Percentiles rank a stretch among this genome's conserved stretches.
These are phyloP conservation scores for Neosilurus mollespiculum DNA, from an alignment of 2,797 vertebrate species.

Conservation along the genomic window DNA sequence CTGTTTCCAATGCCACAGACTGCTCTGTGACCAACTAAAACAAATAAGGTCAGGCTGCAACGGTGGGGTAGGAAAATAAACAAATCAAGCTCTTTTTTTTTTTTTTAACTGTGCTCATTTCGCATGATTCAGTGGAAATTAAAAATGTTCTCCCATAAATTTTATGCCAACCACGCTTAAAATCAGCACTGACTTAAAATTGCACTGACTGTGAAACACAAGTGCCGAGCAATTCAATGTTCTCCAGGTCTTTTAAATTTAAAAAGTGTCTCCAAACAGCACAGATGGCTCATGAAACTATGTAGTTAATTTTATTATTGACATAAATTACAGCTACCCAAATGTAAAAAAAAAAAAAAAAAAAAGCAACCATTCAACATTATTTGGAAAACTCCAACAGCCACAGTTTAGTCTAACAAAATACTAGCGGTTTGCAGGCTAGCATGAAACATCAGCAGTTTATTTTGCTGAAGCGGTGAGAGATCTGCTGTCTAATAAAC, in stretches of 20 bases:
- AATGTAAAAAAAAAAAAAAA: slow-evolving; percentile 2
- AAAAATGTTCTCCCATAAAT: slow-evolving; percentile 43
- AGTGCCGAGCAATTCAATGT: slow-evolving; percentile 9
- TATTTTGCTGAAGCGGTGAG: slow-evolving; percentile 18
- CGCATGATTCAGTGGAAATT: slow-evolving; percentile 46
- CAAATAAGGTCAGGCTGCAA: slow-evolving; percentile 54
- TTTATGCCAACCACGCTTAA: slow-evolving; percentile 40
- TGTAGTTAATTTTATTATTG: slow-evolving; percentile 34
- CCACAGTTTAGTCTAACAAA: slow-evolving; percentile 19
- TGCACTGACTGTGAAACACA: slow-evolving; percentile 27
- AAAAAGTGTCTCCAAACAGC: slow-evolving; percentile 22
- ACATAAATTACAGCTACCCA: slow-evolving; percentile 14
- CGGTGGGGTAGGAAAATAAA: slow-evolving; percentile 48
- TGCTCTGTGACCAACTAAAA: slow-evolving; percentile 54
- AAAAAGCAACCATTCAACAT: neutral
- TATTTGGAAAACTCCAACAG: slow-evolving; percentile 3
- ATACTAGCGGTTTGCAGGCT: slow-evolving; percentile 31
- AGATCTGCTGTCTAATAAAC: slow-evolving; percentile 38
- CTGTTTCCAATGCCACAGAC: slow-evolving; percentile 50
- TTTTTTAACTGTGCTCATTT: slow-evolving; percentile 47
- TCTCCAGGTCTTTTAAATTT: slow-evolving; percentile 27
- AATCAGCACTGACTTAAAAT: too few species aligned
- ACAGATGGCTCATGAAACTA: slow-evolving; percentile 8
- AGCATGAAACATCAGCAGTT: slow-evolving; percentile 36
- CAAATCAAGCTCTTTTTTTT: slow-evolving; percentile 38